Percentiles rank a stretch among this genome's conserved stretches.
Evolutionary conservation across 2,797 vertebrate genomes (phyloP).

Genomic region (Gymnothorax javanicus): DNA sequence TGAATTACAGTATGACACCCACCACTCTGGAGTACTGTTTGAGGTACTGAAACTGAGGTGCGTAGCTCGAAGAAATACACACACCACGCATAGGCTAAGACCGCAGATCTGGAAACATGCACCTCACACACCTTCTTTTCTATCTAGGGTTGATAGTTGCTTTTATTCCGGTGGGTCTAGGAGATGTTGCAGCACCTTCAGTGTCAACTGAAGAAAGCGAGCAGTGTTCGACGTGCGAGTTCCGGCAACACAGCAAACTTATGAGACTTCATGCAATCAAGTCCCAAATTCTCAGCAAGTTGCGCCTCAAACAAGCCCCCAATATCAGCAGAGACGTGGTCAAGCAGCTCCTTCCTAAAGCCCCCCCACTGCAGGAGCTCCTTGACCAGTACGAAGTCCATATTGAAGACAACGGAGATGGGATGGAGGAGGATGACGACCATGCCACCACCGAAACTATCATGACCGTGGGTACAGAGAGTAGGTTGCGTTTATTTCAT

Average conservation of each 20-base stretch:
- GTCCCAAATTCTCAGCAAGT: constrained; percentile 80
- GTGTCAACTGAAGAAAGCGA: constrained; percentile 78
- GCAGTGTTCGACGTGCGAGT: constrained; percentile 88
- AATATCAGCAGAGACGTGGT: constrained; percentile 87
- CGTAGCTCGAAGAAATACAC: constrained; percentile 38
- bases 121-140: constrained; percentile 65
- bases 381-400: constrained; percentile 77
- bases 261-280: constrained; percentile 92
- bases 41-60: constrained; percentile 28
- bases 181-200: constrained; percentile 69
- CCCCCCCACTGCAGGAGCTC: constrained; percentile 83
- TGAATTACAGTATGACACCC: constrained; percentile 76
- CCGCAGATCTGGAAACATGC: constrained; percentile 76
- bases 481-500: constrained; percentile 69
- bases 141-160: constrained; percentile 77
- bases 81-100: constrained; percentile 25
- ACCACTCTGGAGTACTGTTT: constrained; percentile 66
- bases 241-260: constrained; percentile 91
- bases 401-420: constrained; percentile 78
- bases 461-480: constrained; percentile 84
- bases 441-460: constrained; percentile 84
- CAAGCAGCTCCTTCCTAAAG: constrained; percentile 83
- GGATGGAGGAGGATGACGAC: constrained; percentile 81
- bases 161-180: constrained; percentile 74
- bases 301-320: constrained; percentile 84